These are phyloP conservation scores for Micoletzkya japonica DNA, from an alignment of 2,888 invertebrate species.

Conservation along the genomic window DNA sequence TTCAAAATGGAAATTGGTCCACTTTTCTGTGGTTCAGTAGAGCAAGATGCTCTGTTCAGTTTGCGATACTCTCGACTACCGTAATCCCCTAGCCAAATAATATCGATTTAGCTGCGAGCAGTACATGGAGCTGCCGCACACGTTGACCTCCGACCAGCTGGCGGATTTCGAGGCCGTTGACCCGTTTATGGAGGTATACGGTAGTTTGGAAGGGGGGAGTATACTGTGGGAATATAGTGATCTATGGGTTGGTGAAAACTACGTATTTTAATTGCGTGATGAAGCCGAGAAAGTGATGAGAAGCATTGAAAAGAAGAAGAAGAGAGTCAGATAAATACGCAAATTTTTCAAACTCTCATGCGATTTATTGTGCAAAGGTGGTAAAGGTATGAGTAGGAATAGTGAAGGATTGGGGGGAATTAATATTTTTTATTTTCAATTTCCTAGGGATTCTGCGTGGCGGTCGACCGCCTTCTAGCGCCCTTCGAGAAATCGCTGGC, in stretches of 20 bases:
- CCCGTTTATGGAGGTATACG: constrained; percentile 76
- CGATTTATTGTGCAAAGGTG: no score
- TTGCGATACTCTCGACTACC: neutral
- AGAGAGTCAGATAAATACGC: no score
- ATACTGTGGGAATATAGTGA: no score
- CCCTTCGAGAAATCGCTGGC: constrained; percentile 49
- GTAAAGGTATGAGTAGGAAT: no score
- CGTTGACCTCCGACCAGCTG: constrained; percentile 78
- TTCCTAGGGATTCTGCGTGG: constrained; percentile 16
- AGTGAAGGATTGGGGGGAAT: neutral
- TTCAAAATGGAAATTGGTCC: neutral
- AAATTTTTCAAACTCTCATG: no score
- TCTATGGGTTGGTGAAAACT: no score
- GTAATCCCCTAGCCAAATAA: neutral
- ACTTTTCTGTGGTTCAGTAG: neutral
- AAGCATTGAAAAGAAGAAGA: no score
- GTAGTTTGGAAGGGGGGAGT: constrained; percentile 38
- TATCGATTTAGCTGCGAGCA: constrained; percentile 78
- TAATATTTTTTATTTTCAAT: neutral
- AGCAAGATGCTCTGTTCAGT: neutral
- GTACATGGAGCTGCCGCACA: constrained; percentile 78
- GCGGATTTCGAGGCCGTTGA: constrained; percentile 83
- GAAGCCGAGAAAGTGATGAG: no score
- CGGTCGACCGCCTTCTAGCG: constrained; percentile 52
- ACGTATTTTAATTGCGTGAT: no score